Conservation (phyloP, 1,140 invertebrate genomes). For the Pseudomyrmex sp. region DNA sequence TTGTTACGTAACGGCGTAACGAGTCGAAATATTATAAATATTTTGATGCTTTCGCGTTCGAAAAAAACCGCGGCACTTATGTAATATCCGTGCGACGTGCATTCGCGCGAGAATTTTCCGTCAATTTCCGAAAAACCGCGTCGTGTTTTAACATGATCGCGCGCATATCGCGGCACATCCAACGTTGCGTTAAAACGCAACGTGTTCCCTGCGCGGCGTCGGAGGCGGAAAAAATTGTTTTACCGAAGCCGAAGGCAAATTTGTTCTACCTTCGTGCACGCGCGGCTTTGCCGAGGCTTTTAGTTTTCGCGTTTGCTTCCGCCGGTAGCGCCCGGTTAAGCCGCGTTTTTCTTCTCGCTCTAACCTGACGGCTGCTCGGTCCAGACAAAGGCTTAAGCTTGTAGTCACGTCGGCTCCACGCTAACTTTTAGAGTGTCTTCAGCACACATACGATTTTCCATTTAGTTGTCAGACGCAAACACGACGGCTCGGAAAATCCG, state of each 20-base stretch:
- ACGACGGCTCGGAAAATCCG: slow-evolving; percentile 30
- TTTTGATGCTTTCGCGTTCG: neutral
- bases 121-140: neutral
- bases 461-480: slow-evolving; percentile 50
- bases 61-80: neutral
- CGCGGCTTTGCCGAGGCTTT: slow-evolving; percentile 24
- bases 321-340: slow-evolving; percentile 9
- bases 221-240: slow-evolving; percentile 4
- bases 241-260: slow-evolving; percentile 23
- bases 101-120: neutral
- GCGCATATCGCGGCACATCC: neutral
- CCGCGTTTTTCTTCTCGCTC: slow-evolving; percentile 47
- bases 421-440: slow-evolving; percentile 58
- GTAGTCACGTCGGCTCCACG: slow-evolving; percentile 29
- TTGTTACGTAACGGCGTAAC: neutral
- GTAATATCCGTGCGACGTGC: neutral
- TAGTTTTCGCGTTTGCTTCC: slow-evolving; percentile 45
- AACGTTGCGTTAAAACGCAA: neutral
- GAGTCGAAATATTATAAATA: too few species aligned
- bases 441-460: slow-evolving; percentile 52
- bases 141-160: slow-evolving; percentile 16
- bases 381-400: slow-evolving; percentile 54
- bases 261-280: slow-evolving; percentile 13
- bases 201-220: neutral
- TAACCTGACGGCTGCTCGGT: slow-evolving; percentile 38